phyloP scores from a whole-genome alignment of 2,113 vertebrate species.

The Protobothrops mucrosquamatus region DNA sequence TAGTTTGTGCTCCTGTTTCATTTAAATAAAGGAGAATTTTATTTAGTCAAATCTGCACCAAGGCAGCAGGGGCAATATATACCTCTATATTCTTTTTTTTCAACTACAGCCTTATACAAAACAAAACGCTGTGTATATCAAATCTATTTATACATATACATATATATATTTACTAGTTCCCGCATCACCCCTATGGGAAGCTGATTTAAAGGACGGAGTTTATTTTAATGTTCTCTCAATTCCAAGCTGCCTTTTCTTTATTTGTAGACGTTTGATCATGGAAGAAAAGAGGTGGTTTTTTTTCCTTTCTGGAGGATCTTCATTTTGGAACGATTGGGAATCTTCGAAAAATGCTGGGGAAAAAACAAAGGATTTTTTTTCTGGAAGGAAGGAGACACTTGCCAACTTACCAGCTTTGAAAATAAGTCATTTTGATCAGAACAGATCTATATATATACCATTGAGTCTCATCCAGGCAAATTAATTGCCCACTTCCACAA shows the following conservation, averaged over 20 bases:
- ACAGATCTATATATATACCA: not conserved
- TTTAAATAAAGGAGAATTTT: slow-evolving; percentile 34
- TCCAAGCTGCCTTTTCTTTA: not conserved
- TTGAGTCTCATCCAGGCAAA: not conserved
- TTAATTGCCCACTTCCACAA: not conserved
- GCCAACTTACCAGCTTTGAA: not conserved
- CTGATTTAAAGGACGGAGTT: slow-evolving; percentile 27
- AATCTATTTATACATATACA: slow-evolving; percentile 50
- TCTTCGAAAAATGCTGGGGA: not conserved
- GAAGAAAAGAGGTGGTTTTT: not conserved
- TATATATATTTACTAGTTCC: slow-evolving; percentile 62
- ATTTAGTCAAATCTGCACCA: slow-evolving; percentile 41
- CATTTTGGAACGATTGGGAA: not conserved
- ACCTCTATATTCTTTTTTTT: not conserved
- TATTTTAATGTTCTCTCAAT: slow-evolving; percentile 20
- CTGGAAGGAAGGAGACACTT: not conserved
- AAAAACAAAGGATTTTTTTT: not conserved
- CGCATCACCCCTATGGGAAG: slow-evolving; percentile 51
- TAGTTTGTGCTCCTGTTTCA: slow-evolving; percentile 61
- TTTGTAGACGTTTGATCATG: not conserved
- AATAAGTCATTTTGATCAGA: not conserved
- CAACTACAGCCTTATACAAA: slow-evolving; percentile 39
- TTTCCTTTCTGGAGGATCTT: too few species aligned
- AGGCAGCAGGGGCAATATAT: not conserved
- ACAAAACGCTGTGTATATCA: slow-evolving; percentile 34